Percentiles rank a stretch among this genome's conserved stretches.
phyloP scores from a whole-genome alignment of 1,140 invertebrate species.

The Melitaea cinxia region DNA sequence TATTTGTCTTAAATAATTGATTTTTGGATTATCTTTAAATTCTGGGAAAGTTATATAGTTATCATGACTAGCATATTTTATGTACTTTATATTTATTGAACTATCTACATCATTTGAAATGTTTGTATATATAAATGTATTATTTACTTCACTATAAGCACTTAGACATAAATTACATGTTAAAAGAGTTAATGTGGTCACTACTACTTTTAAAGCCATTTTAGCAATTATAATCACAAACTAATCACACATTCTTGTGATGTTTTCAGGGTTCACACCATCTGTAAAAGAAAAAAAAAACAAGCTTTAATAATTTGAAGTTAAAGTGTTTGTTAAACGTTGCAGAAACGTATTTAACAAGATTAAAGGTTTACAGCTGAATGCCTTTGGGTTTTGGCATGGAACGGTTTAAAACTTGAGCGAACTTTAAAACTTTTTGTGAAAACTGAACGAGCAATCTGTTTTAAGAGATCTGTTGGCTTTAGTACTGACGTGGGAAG shows the following conservation, averaged over 20 bases:
- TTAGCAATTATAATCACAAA: constrained; percentile 27
- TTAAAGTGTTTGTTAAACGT: constrained; percentile 11
- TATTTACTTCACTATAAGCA: constrained; percentile 30
- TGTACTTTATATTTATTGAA: constrained; percentile 32
- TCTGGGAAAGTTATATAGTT: constrained; percentile 23
- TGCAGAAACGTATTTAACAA: constrained; percentile 20
- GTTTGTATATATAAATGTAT: constrained; percentile 8
- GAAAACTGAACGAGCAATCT: constrained; percentile 23
- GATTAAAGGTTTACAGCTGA: constrained; percentile 25
- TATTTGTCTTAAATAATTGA: constrained; percentile 19
- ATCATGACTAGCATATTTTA: constrained; percentile 32
- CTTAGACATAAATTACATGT: constrained; percentile 30
- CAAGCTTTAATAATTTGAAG: constrained; percentile 22
- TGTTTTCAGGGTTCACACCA: constrained; percentile 15
- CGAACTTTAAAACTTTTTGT: constrained; percentile 20
- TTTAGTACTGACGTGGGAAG: background rate
- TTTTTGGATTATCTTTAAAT: constrained; percentile 10
- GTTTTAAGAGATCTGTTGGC: constrained; percentile 10
- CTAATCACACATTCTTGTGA: constrained; percentile 5
- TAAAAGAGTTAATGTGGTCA: constrained; percentile 28
- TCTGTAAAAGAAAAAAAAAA: constrained; percentile 41
- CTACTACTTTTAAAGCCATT: constrained; percentile 37
- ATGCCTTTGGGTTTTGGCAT: constrained; percentile 24
- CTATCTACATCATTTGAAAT: constrained; percentile 35
- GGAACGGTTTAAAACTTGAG: constrained; percentile 23